Base-by-base conservation (phyloP, 2,797 vertebrate species). In the Lepus oiostolus region DNA sequence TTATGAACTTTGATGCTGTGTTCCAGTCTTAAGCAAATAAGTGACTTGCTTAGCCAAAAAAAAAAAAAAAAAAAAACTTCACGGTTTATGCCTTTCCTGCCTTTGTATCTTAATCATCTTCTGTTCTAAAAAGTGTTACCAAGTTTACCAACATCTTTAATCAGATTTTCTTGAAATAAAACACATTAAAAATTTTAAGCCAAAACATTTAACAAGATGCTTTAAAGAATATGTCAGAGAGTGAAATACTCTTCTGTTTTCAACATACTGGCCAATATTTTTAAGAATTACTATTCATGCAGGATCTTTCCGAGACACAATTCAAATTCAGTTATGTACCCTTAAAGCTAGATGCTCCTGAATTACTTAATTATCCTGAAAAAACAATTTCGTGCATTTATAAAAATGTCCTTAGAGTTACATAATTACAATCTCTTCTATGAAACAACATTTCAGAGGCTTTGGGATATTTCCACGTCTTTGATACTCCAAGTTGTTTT, bases 151-250 rank as follows among this genome's bases (percentile, higher is more conserved):
- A 97, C 95, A 96, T 94, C 94, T 97, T 96, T 96, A 96, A 97
- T 97, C 94, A 97, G 93, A 96, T 96, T 95, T 95, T 85, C 94
- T 89, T 84, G 30, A 94, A 95, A 93, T 95, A 94, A 96, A 95
- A 95, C 93, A 96, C 96, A 94, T 94, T 93, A 97, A 97, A 98
- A 97, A 96, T 50, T 75, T 93, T 88, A 98, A 97, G 97, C 92
- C 93, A 94, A 97, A 98, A 97, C 94, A 98, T 72, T 98, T 95
- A 54, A 1, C 94, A 97, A 91, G 88, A 96, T 89, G 72, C 93
- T 82, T 96, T 75, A 96, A 72, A 96, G 60, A 95, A 35, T 94
- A 76, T 19, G 4, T 95, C 96, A 97, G 94, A 96, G 83, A 96
- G 96, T 38, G 70, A 96, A 91, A 97, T 95, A 94, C 50, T 97